phyloP scores from a whole-genome alignment of 2,888 invertebrate species.

The Lasioglossum villosulum region DNA sequence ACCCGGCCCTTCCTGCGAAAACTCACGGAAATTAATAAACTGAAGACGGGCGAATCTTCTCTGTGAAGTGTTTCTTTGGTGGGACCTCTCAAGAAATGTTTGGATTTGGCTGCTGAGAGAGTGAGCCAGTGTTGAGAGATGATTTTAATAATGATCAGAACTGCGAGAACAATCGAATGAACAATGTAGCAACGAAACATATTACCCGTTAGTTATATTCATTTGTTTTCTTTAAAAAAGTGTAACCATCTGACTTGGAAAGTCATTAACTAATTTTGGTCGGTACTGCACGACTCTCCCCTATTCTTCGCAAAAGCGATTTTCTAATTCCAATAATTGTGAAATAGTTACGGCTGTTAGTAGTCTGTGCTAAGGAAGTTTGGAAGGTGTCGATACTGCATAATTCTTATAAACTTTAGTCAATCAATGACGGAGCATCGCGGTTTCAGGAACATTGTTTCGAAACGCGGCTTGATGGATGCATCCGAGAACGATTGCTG shows the following conservation, averaged over 20 bases:
- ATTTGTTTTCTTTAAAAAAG: no score
- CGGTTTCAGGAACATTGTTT: background rate
- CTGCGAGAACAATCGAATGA: no score
- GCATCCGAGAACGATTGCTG: background rate
- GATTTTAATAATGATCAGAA: no score
- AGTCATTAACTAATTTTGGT: no score
- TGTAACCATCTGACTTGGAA: no score
- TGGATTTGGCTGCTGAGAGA: no score
- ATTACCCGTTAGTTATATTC: no score
- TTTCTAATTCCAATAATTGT: background rate
- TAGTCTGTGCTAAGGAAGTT: background rate
- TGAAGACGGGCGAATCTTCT: background rate
- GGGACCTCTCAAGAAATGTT: no score
- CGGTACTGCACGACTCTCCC: no score
- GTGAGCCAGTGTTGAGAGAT: background rate
- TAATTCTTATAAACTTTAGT: background rate
- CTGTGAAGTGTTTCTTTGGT: background rate
- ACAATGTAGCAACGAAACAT: no score
- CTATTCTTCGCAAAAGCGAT: background rate
- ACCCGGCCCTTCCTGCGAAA: background rate
- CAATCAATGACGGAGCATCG: background rate
- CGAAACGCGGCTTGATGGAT: background rate
- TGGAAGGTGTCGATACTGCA: background rate
- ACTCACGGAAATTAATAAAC: constrained; percentile 34
- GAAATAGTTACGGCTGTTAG: background rate